Percentiles rank a stretch among this genome's conserved stretches.
phyloP scores from a whole-genome alignment of 2,888 invertebrate genomes.

The Cryptus armator region DNA sequence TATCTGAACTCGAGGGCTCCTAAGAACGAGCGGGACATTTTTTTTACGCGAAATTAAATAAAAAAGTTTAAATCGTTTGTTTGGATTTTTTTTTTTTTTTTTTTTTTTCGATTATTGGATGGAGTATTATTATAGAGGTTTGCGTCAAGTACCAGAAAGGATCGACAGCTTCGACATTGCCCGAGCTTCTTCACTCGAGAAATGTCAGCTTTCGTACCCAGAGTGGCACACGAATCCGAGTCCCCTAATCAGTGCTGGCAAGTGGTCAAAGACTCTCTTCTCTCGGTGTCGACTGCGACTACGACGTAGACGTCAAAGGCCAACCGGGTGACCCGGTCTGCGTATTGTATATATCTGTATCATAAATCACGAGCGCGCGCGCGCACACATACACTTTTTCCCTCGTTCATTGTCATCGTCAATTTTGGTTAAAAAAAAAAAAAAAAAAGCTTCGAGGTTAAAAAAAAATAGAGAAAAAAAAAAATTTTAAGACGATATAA shows the following conservation, averaged over 20 bases:
- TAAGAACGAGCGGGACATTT: not conserved
- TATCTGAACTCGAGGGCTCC: not conserved
- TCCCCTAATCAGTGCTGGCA: conserved; percentile 66
- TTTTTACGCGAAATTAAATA: not conserved
- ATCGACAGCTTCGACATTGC: conserved; percentile 38
- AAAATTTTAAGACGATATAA: too few relatives aligned
- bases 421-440: not conserved
- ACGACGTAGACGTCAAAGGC: conserved; percentile 64
- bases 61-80: not conserved
- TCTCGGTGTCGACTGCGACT: conserved; percentile 49
- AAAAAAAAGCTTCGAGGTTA: too few relatives aligned
- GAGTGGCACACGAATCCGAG: conserved; percentile 48
- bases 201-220: conserved; percentile 49
- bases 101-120: not conserved
- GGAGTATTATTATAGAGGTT: not conserved
- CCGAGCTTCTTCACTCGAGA: conserved; percentile 31
- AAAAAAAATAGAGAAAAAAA: too few relatives aligned
- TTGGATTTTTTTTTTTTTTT: not conserved
- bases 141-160: not conserved
- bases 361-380: conserved; percentile 31
- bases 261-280: conserved; percentile 64
- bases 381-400: conserved; percentile 5
- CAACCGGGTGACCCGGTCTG: conserved; percentile 63
- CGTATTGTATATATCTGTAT: conserved; percentile 22
- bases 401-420: not conserved